A percentile compares a stretch with the other conserved stretches of the same genome.
phyloP scores from a whole-genome alignment of 1,140 invertebrate species.

The Lordiphosa collinella region DNA sequence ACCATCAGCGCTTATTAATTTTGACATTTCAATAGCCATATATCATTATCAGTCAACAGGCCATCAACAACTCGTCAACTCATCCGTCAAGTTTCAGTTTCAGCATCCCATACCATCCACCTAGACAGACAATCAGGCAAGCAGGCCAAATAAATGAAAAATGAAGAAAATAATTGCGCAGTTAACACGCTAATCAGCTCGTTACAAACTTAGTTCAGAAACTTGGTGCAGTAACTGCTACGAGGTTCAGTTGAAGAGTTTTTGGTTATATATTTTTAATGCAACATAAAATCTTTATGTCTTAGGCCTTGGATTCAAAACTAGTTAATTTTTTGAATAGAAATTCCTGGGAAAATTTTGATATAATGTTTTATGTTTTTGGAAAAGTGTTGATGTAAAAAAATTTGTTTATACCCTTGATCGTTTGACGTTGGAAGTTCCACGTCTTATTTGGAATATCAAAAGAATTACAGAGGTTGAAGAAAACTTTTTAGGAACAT shows the following conservation, averaged over 20 bases:
- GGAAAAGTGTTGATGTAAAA: too few relatives aligned
- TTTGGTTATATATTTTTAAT: too few relatives aligned
- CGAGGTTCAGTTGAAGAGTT: not conserved
- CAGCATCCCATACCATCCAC: conserved; percentile 8
- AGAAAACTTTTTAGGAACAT: too few relatives aligned
- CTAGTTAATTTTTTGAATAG: too few relatives aligned
- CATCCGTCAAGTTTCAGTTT: conserved; percentile 8
- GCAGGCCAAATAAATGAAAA: conserved; percentile 21
- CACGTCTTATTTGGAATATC: too few relatives aligned
- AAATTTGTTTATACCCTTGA: too few relatives aligned
- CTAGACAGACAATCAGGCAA: conserved; percentile 1
- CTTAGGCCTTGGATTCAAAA: too few relatives aligned
- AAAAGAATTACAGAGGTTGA: too few relatives aligned
- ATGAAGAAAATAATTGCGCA: conserved; percentile 29
- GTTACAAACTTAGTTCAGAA: conserved; percentile 27
- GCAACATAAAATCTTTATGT: too few relatives aligned
- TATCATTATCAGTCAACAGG: conserved; percentile 51
- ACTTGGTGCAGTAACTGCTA: not conserved
- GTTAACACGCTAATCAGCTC: conserved; percentile 45
- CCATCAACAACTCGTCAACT: conserved; percentile 42
- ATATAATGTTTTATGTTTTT: too few relatives aligned
- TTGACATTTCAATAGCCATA: conserved; percentile 61
- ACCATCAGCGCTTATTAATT: conserved; percentile 54
- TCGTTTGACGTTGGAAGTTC: too few relatives aligned
- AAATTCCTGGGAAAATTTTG: too few relatives aligned